Percentiles rank a stretch among this genome's conserved stretches.
These are phyloP conservation scores for Lobophora halterata DNA, from an alignment of 2,888 invertebrate genomes.

Conservation along the genomic window DNA sequence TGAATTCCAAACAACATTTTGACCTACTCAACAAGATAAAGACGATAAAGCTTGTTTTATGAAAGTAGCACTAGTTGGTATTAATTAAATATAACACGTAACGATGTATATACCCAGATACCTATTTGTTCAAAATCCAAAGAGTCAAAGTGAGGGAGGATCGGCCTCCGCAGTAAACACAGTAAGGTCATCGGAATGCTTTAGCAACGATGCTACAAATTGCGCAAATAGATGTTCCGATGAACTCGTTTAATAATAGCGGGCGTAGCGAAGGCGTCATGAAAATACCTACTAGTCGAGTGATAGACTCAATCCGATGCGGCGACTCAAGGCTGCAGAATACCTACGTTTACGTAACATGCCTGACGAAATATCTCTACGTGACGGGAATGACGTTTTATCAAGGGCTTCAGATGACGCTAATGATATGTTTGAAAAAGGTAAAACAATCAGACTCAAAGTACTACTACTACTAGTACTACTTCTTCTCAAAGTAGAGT, in stretches of 20 bases:
- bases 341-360: slow-evolving; percentile 44
- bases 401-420: not conserved
- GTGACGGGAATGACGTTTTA: slow-evolving; percentile 18
- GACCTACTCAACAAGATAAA: too few species aligned
- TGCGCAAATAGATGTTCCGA: slow-evolving; percentile 81
- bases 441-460: too few species aligned
- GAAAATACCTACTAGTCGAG: slow-evolving; percentile 53
- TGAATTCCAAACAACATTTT: too few species aligned
- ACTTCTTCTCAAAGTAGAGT: too few species aligned
- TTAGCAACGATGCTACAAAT: slow-evolving; percentile 71
- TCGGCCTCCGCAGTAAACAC: slow-evolving; percentile 43
- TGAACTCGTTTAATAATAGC: slow-evolving; percentile 80
- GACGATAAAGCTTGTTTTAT: too few species aligned
- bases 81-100: too few species aligned
- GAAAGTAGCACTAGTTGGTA: too few species aligned
- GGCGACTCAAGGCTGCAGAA: slow-evolving; percentile 60
- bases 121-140: slow-evolving; percentile 11
- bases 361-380: slow-evolving; percentile 47
- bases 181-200: slow-evolving; percentile 72
- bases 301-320: slow-evolving; percentile 38
- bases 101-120: slow-evolving; percentile 1
- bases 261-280: slow-evolving; percentile 72
- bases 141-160: slow-evolving; percentile 25
- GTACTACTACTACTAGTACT: too few species aligned
- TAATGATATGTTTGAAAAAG: not conserved